Conservation (phyloP, 2,797 vertebrate genomes). For the Numenius phaeopus region DNA sequence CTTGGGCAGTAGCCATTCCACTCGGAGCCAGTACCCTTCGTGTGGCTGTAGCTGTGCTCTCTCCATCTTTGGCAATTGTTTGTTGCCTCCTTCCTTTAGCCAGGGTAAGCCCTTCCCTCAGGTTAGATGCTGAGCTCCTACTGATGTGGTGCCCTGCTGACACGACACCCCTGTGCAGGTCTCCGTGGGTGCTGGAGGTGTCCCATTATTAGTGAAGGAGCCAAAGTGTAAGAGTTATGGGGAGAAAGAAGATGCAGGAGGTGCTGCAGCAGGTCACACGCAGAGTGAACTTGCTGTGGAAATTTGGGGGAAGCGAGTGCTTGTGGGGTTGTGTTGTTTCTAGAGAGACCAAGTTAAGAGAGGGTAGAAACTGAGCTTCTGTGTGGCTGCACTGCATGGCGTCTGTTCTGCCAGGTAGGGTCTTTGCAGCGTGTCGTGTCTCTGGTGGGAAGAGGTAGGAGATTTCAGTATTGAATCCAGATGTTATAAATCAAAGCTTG, state of each 20-base stretch:
- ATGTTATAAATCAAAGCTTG: neutral
- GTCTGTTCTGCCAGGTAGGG: neutral
- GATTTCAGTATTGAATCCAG: neutral
- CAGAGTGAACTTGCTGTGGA: neutral
- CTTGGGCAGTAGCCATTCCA: neutral
- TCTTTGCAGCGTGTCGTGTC: neutral
- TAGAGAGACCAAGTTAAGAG: neutral
- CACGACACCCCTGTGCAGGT: neutral
- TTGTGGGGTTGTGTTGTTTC: neutral
- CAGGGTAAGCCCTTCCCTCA: neutral
- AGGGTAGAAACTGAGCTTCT: slow-evolving; percentile 1
- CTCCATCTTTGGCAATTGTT: slow-evolving; percentile 1
- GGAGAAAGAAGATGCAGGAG: neutral
- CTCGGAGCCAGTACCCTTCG: neutral
- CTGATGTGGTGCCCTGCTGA: neutral
- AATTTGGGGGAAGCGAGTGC: neutral
- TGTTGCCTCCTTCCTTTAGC: slow-evolving; percentile 10
- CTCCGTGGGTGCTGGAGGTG: neutral
- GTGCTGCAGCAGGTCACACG: neutral
- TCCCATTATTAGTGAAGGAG: neutral
- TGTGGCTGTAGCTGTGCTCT: neutral
- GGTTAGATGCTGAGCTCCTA: neutral
- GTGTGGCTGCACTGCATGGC: slow-evolving; percentile 61
- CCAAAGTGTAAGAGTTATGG: neutral
- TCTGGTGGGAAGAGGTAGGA: neutral